These are phyloP conservation scores for Proisotoma minuta DNA, from an alignment of 2,888 invertebrate genomes.

Conservation along the genomic window DNA sequence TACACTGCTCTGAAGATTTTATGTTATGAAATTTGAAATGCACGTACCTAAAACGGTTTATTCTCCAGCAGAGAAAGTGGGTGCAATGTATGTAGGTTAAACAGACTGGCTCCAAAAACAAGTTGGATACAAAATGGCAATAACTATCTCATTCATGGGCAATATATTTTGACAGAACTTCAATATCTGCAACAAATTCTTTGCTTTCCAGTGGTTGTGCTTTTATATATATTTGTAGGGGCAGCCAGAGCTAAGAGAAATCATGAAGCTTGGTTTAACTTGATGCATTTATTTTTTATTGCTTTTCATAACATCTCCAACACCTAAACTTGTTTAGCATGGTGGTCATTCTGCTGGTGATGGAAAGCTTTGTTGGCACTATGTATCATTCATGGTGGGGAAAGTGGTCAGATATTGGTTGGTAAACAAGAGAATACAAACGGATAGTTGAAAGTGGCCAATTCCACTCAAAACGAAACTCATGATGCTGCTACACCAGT, in stretches of 20 bases:
- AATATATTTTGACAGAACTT: conserved; percentile 2
- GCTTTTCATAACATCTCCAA: neutral
- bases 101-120: no score
- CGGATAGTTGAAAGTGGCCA: neutral
- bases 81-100: no score
- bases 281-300: neutral
- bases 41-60: neutral
- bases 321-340: neutral
- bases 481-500: neutral
- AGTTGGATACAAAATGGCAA: neutral
- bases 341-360: conserved; percentile 1
- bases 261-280: neutral
- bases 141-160: conserved; percentile 5
- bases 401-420: conserved; percentile 7
- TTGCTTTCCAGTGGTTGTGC: neutral
- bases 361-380: neutral
- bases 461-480: neutral
- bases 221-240: neutral
- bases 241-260: no score
- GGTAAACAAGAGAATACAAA: conserved; percentile 12
- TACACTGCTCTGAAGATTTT: no score
- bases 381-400: conserved; percentile 10
- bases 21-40: neutral
- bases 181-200: conserved; percentile 1
- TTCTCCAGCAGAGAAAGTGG: neutral